phyloP scores from a whole-genome alignment of 2,113 vertebrate genomes.

The Hippocampus zosterae region DNA sequence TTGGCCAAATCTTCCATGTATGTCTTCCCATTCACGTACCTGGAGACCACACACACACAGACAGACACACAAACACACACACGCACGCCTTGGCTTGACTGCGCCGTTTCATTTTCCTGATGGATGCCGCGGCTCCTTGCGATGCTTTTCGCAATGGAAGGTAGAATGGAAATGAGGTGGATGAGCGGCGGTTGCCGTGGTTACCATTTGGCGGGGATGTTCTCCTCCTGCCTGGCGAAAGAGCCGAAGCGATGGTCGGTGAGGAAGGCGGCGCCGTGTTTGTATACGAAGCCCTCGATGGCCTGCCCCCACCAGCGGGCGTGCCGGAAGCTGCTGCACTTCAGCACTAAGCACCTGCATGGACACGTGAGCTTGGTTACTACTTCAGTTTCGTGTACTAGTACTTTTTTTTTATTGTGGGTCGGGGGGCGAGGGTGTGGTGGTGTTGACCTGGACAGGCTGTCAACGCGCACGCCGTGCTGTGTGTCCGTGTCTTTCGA shows the following conservation, averaged over 20 bases:
- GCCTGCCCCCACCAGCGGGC: slow-evolving; percentile 95
- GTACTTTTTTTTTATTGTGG: too few relatives aligned
- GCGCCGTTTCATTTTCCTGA: background rate
- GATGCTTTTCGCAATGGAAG: background rate
- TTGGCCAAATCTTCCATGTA: slow-evolving; percentile 93
- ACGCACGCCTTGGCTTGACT: slow-evolving; percentile 8
- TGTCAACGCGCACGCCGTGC: slow-evolving; percentile 88
- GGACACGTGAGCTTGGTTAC: background rate
- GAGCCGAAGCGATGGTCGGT: slow-evolving; percentile 88
- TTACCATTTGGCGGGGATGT: slow-evolving; percentile 88
- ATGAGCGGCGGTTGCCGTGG: background rate
- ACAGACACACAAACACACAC: slow-evolving; percentile 17
- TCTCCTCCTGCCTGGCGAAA: slow-evolving; percentile 79
- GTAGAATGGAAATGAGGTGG: background rate
- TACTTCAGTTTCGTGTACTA: too few relatives aligned
- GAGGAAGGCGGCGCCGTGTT: slow-evolving; percentile 83
- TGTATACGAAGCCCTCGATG: slow-evolving; percentile 84
- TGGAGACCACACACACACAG: slow-evolving; percentile 51
- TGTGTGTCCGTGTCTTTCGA: slow-evolving; percentile 89
- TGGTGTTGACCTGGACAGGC: slow-evolving; percentile 81
- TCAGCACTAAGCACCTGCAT: slow-evolving; percentile 85
- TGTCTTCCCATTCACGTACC: slow-evolving; percentile 92
- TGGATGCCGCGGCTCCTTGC: background rate
- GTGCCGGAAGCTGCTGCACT: slow-evolving; percentile 91
- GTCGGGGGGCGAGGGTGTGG: background rate